Evolutionary conservation across 2,888 invertebrate species (phyloP).

Genomic region (Lycocerus yunnanus): DNA sequence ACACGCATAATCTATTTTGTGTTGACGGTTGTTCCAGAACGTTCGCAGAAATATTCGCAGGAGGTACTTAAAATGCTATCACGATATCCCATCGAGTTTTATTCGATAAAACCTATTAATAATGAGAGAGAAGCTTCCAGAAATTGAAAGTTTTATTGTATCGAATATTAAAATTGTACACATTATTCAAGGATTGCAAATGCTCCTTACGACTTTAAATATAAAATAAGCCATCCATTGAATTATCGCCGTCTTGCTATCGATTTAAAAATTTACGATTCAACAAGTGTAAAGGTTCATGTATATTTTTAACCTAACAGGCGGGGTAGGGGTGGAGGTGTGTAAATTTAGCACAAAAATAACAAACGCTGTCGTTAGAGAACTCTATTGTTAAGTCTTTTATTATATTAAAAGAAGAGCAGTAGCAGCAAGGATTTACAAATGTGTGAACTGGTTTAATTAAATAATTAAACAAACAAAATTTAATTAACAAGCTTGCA

Average conservation of each 20-base stretch:
- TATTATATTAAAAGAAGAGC: no score
- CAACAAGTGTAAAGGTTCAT: no score
- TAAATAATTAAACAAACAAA: neutral
- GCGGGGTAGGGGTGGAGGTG: no score
- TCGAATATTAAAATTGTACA: no score
- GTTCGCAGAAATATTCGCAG: neutral
- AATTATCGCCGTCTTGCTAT: neutral
- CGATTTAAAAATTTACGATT: no score
- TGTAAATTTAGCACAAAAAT: neutral
- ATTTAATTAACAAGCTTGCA: neutral
- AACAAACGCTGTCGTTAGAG: neutral
- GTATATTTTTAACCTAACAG: no score
- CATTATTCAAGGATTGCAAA: no score
- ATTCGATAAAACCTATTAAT: neutral
- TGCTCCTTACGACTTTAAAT: no score
- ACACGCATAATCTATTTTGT: constrained; percentile 14
- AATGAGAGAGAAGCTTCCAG: neutral
- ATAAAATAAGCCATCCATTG: neutral
- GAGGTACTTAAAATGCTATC: neutral
- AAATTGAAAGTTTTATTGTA: neutral
- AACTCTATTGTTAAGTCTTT: neutral
- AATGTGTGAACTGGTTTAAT: neutral
- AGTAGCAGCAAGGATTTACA: neutral
- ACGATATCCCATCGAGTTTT: neutral
- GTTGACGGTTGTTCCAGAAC: constrained; percentile 13